A percentile compares a stretch with the other conserved stretches of the same genome.
Evolutionary conservation across 2,888 invertebrate genomes (phyloP).

Genomic region (Acleris sparsana): DNA sequence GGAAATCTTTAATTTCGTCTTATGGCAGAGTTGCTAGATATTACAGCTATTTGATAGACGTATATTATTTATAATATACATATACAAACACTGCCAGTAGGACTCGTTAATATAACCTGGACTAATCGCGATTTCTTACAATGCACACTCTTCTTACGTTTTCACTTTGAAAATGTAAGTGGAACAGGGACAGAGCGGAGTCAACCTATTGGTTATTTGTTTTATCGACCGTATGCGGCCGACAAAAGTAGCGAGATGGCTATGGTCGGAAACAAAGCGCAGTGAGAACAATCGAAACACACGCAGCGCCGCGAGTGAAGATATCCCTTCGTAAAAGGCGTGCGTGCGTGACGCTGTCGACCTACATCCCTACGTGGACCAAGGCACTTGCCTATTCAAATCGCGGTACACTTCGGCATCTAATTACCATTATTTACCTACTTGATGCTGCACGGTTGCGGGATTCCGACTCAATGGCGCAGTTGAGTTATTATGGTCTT

Average conservation of each 20-base stretch:
- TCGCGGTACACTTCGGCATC: slow-evolving; percentile 58
- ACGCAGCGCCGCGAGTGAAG: slow-evolving; percentile 47
- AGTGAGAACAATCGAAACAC: slow-evolving; percentile 54
- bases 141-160: background rate
- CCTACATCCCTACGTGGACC: slow-evolving; percentile 56
- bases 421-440: slow-evolving; percentile 70
- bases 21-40: slow-evolving; percentile 11
- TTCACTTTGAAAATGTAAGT: slow-evolving; percentile 3
- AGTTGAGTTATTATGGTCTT: slow-evolving; percentile 12
- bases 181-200: slow-evolving; percentile 22
- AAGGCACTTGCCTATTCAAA: slow-evolving; percentile 62
- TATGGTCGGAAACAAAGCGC: slow-evolving; percentile 45
- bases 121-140: background rate
- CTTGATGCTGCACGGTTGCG: slow-evolving; percentile 50
- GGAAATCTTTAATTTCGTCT: slow-evolving; percentile 30
- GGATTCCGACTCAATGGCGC: slow-evolving; percentile 39
- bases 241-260: slow-evolving; percentile 31
- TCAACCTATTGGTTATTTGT: slow-evolving; percentile 32
- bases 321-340: slow-evolving; percentile 43
- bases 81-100: slow-evolving; percentile 4
- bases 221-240: slow-evolving; percentile 28
- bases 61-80: slow-evolving; percentile 11
- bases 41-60: slow-evolving; percentile 30
- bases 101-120: slow-evolving; percentile 1
- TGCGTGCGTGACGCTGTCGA: slow-evolving; percentile 64